Conservation (phyloP, 2,113 vertebrate species). For the Brachirus orientalis region DNA sequence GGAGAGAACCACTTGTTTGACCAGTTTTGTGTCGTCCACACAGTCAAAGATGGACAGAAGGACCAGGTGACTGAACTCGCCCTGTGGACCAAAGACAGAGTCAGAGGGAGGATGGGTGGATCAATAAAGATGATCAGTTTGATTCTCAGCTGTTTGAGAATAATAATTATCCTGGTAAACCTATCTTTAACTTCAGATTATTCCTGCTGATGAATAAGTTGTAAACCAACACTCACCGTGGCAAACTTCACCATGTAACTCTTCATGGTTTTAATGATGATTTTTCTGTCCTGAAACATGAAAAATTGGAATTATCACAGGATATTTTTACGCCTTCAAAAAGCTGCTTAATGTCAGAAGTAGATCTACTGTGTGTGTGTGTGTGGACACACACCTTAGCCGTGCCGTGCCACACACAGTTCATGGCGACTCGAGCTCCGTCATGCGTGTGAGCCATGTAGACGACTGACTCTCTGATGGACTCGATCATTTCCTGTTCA, state of each 20-base stretch:
- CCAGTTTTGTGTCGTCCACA: constrained; percentile 95
- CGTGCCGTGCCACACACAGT: constrained; percentile 95
- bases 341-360: no score
- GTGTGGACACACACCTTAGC: constrained; percentile 84
- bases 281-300: constrained; percentile 91
- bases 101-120: no score
- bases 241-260: constrained; percentile 93
- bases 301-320: background rate
- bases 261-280: constrained; percentile 98
- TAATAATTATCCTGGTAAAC: no score
- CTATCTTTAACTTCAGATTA: no score
- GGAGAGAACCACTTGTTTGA: constrained; percentile 92
- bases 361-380: background rate
- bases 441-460: constrained; percentile 96
- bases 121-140: background rate
- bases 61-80: constrained; percentile 93
- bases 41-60: constrained; percentile 94
- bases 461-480: constrained; percentile 91
- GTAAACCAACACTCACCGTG: constrained; percentile 81
- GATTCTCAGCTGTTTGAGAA: no score
- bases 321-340: no score
- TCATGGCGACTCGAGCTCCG: constrained; percentile 94
- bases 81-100: no score
- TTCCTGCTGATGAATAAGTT: background rate
- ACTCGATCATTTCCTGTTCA: constrained; percentile 94